Conservation (phyloP, 1,140 invertebrate genomes). For the Anthonomus grandis region DNA sequence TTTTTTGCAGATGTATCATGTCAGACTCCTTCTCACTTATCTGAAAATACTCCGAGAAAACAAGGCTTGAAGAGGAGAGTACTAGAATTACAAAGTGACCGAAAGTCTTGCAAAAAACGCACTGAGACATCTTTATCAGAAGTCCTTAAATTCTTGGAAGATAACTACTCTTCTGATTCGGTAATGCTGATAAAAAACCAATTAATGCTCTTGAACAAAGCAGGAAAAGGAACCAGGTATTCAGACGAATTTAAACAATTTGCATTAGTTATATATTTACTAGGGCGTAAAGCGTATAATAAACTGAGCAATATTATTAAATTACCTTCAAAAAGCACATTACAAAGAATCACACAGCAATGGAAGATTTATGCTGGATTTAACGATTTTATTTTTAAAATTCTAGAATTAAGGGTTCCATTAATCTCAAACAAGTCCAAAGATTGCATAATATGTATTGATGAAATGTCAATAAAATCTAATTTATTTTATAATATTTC, state of each 20-base stretch:
- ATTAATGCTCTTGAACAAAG: conserved; percentile 11
- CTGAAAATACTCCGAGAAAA: too few relatives aligned
- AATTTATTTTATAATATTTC: conserved; percentile 13
- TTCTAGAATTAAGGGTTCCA: conserved; percentile 8
- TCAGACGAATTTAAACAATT: conserved; percentile 14
- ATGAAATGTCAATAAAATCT: conserved; percentile 10
- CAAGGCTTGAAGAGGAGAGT: too few relatives aligned
- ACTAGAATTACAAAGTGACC: too few relatives aligned
- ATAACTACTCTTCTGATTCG: conserved; percentile 2
- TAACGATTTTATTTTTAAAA: conserved; percentile 16
- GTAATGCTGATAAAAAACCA: conserved; percentile 10
- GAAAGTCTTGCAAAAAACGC: too few relatives aligned
- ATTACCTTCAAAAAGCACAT: conserved; percentile 8
- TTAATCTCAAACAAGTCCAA: neutral
- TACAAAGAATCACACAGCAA: conserved; percentile 6
- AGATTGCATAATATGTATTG: conserved; percentile 13
- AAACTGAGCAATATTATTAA: conserved; percentile 4
- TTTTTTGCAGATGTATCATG: too few relatives aligned
- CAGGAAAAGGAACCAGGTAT: conserved; percentile 6
- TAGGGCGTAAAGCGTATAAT: conserved; percentile 15
- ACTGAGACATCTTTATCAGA: too few relatives aligned
- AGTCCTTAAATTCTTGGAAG: conserved; percentile 9
- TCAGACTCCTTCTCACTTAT: too few relatives aligned
- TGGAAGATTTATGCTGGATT: conserved; percentile 15
- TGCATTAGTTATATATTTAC: conserved; percentile 9